Evolutionary conservation across 2,888 invertebrate species (phyloP).

Genomic region (Drosophila buzzatii): DNA sequence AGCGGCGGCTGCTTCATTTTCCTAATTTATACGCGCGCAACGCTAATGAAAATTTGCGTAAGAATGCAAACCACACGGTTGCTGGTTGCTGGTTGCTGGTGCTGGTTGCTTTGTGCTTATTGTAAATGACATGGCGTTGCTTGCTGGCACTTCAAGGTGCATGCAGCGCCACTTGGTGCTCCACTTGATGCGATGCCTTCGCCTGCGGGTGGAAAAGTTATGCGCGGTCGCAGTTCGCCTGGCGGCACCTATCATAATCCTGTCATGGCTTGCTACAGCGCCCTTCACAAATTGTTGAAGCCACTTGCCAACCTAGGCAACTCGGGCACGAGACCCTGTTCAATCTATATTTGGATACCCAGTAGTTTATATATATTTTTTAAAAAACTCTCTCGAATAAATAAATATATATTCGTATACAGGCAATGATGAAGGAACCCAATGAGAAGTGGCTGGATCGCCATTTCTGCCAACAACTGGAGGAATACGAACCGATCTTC

Average conservation of each 20-base stretch:
- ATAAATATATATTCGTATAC: background rate
- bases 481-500: conserved; percentile 19
- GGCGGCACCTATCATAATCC: conserved; percentile 51
- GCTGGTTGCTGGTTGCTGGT: conserved; percentile 42
- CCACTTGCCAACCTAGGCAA: background rate
- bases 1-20: conserved; percentile 72
- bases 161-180: conserved; percentile 39
- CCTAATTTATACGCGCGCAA: conserved; percentile 79
- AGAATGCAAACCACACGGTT: conserved; percentile 64
- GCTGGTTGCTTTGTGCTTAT: conserved; percentile 40
- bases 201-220: conserved; percentile 42
- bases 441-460: conserved; percentile 34
- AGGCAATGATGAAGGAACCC: conserved; percentile 1
- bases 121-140: conserved; percentile 17
- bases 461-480: conserved; percentile 46
- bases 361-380: background rate
- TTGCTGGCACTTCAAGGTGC: conserved; percentile 57
- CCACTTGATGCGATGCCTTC: conserved; percentile 46
- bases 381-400: background rate
- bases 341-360: conserved; percentile 1
- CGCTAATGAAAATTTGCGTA: conserved; percentile 81
- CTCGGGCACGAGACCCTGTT: background rate
- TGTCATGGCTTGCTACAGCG: conserved; percentile 25
- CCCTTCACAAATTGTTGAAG: conserved; percentile 21
- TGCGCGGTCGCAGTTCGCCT: conserved; percentile 41